Conservation (phyloP, 2,113 vertebrate genomes). For the Sylvia atricapilla region DNA sequence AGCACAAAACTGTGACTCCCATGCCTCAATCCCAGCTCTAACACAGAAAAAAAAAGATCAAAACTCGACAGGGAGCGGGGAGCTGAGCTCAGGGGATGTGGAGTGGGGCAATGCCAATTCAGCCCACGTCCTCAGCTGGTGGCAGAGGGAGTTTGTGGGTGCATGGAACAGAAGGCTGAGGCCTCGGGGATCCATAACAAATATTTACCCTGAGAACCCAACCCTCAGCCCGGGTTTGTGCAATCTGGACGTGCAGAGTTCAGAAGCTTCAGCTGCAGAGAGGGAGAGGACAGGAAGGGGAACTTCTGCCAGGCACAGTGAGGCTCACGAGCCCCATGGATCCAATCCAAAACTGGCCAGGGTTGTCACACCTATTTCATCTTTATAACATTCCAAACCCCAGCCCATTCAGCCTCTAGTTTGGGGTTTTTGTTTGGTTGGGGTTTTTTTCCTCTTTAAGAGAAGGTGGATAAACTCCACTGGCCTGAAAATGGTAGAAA, state of each 20-base stretch:
- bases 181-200: not conserved
- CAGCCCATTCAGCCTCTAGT: not conserved
- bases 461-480: not conserved
- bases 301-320: not conserved
- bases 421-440: not conserved
- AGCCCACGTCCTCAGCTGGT: not conserved
- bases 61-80: not conserved
- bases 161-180: not conserved
- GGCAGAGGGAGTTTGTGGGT: not conserved
- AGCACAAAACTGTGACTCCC: not conserved
- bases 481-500: not conserved
- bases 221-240: not conserved
- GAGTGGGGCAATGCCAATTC: not conserved
- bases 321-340: not conserved
- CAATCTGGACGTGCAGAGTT: not conserved
- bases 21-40: not conserved
- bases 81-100: not conserved
- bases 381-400: accelerated
- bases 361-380: not conserved
- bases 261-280: not conserved
- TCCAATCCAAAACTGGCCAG: not conserved
- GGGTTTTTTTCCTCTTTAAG: not conserved
- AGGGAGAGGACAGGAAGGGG: not conserved
- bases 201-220: not conserved
- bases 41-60: not conserved